Evolutionary conservation across 2,113 vertebrate genomes (phyloP), one percentile per base, ranked within the genome.

Genomic region (Microtus oregoni): DNA sequence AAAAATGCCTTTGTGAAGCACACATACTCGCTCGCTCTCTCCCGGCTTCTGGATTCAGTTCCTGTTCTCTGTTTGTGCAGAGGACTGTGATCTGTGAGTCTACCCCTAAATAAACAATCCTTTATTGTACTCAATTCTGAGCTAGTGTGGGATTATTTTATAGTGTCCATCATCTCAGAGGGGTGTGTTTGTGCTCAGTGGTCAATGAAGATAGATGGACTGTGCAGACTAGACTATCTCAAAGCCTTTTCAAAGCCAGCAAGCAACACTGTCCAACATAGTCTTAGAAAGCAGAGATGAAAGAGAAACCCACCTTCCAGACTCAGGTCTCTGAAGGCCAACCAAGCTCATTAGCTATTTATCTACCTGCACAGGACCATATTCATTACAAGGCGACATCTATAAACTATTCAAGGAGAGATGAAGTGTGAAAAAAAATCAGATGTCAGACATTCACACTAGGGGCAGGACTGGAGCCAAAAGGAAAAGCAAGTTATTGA

Each of bases 331-430:
- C 76, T 50, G 75, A 86, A 94, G 58, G 26, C 85, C 75, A n/a
- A 12, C 10, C 11, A 92, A 63, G 50, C 72, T 86, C 94, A 90
- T 93, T 77, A 95, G 94, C 61, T 81, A 41, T 65, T 92, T 95
- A 88, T 58, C 94, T 52, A 41, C 70, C 15, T 55, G 32, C 3
- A 0, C 11, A 52, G 70, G 87, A 50, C 12, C 63, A 81, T 86
- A 52, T 89, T 90, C 28, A 86, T 86, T 89, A 81, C 15, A 7
- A 94, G 52, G 50, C 68, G 20, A n/a, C 91, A 70, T 92, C 85
- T 44, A 73, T 30, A 95, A 86, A 73, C 76, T 73, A 41, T 19
- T 55, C 75, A 68, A 63, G 85, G 38, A 76, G 32, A 97, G 7
- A 83, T n/a, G 12, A 0, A 6, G 41, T 75, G 26, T 19, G 72